Conservation (phyloP, 2,888 invertebrate genomes). For the Thecocarcelia acutangulata region DNA sequence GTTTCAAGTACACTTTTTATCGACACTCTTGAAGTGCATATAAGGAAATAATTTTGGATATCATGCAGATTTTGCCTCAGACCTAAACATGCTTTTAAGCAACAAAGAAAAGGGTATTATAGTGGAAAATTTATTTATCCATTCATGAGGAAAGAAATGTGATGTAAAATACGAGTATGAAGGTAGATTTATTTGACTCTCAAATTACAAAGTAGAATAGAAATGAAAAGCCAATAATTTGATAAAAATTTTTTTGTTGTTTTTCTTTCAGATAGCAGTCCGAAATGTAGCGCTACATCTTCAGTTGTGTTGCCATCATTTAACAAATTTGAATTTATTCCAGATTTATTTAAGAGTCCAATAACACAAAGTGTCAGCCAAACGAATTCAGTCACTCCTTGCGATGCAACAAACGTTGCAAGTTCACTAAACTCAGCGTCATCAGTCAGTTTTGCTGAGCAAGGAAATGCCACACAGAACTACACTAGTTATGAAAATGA, state of each 20-base stretch:
- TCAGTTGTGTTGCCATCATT: slow-evolving; percentile 49
- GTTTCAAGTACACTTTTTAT: slow-evolving; percentile 60
- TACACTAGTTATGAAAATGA: slow-evolving; percentile 20
- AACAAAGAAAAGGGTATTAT: slow-evolving; percentile 10
- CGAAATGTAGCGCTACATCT: background rate
- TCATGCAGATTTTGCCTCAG: slow-evolving; percentile 35
- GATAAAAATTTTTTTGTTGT: background rate
- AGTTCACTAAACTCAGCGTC: slow-evolving; percentile 37
- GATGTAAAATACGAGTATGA: too few species aligned
- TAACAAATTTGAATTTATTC: slow-evolving; percentile 56
- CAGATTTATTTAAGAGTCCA: slow-evolving; percentile 62
- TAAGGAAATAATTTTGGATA: background rate
- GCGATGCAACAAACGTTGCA: slow-evolving; percentile 39
- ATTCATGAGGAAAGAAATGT: slow-evolving; percentile 1
- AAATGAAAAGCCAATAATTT: background rate
- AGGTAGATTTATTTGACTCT: too few species aligned
- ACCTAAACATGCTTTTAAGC: background rate
- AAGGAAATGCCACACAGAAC: slow-evolving; percentile 48
- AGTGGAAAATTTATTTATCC: slow-evolving; percentile 20
- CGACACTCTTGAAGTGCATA: slow-evolving; percentile 36
- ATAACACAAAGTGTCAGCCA: slow-evolving; percentile 38
- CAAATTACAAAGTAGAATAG: too few species aligned
- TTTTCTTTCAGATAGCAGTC: slow-evolving; percentile 24
- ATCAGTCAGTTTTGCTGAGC: slow-evolving; percentile 46
- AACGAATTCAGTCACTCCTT: slow-evolving; percentile 41